Conservation (phyloP, 37 sponge, comb jelly and placozoan species). For the Oopsacas minuta region DNA sequence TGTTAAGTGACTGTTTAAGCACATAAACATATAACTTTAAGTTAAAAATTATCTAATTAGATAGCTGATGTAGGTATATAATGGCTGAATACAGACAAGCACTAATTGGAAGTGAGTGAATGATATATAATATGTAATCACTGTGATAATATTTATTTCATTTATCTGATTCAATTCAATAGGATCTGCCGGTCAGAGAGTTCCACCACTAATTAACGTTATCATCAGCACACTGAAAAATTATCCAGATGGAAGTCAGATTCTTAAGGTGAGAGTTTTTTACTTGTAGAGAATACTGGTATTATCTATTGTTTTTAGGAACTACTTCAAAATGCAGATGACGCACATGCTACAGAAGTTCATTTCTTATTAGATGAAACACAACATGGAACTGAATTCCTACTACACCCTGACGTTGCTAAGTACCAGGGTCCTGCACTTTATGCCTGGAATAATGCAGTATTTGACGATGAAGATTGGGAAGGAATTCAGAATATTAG, state of each 20-base stretch:
- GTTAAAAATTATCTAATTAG: no score
- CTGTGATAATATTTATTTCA: not conserved
- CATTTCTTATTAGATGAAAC: not conserved
- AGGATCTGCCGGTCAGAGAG: not conserved
- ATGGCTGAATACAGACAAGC: not conserved
- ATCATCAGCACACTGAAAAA: not conserved
- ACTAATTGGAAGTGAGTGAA: not conserved
- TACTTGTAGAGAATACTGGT: not conserved
- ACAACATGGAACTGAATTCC: not conserved
- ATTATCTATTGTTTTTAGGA: not conserved
- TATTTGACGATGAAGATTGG: not conserved
- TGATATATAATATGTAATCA: not conserved
- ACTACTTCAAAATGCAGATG: not conserved
- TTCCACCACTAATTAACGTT: not conserved
- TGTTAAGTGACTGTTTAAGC: no score
- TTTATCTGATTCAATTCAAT: not conserved
- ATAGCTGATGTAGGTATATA: not conserved
- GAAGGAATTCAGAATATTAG: not conserved
- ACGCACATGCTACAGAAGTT: not conserved
- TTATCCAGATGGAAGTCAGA: conserved; percentile 22
- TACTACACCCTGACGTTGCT: not conserved
- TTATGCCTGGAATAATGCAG: not conserved
- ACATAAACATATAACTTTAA: no score
- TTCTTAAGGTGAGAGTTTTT: conserved; percentile 2
- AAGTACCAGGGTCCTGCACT: conserved; percentile 14